Percentiles rank a stretch among this genome's conserved stretches.
These are phyloP conservation scores for Teinopalpus imperialis DNA, from an alignment of 2,888 invertebrate species.

Conservation along the genomic window DNA sequence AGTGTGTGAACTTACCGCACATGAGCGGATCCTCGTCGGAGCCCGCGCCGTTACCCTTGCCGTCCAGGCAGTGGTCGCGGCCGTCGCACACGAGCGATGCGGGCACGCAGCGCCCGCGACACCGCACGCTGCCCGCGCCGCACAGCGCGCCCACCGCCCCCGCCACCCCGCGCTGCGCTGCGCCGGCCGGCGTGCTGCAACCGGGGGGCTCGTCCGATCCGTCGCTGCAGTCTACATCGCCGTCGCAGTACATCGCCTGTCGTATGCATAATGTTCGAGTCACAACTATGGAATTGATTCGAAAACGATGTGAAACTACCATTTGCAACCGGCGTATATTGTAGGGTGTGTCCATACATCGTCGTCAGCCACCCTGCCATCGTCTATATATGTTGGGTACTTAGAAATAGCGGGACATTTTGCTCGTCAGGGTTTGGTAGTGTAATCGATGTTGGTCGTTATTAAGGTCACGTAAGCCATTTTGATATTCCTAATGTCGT, in stretches of 20 bases:
- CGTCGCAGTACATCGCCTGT: slow-evolving; percentile 84
- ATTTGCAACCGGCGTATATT: too few relatives aligned
- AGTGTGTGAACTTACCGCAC: slow-evolving; percentile 79
- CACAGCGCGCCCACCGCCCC: slow-evolving; percentile 30
- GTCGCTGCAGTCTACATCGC: slow-evolving; percentile 86
- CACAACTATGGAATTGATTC: too few relatives aligned
- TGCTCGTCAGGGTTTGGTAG: too few relatives aligned
- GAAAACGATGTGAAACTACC: too few relatives aligned
- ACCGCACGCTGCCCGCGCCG: slow-evolving; percentile 40
- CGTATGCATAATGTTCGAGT: too few relatives aligned
- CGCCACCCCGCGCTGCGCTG: slow-evolving; percentile 43
- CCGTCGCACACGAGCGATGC: slow-evolving; percentile 87
- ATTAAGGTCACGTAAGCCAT: too few relatives aligned
- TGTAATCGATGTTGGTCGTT: too few relatives aligned
- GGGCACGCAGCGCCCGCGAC: slow-evolving; percentile 84
- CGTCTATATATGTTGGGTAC: too few relatives aligned
- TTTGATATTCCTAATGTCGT: too few relatives aligned
- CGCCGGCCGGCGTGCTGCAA: slow-evolving; percentile 48
- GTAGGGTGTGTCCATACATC: too few relatives aligned
- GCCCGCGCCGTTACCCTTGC: slow-evolving; percentile 79
- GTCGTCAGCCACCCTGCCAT: too few relatives aligned
- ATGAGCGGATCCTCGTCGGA: slow-evolving; percentile 83
- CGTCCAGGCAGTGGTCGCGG: slow-evolving; percentile 85
- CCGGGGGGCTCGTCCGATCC: slow-evolving; percentile 85
- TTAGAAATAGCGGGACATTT: too few relatives aligned